Conservation (phyloP, 2,797 vertebrate genomes). For the Florisuga fusca region DNA sequence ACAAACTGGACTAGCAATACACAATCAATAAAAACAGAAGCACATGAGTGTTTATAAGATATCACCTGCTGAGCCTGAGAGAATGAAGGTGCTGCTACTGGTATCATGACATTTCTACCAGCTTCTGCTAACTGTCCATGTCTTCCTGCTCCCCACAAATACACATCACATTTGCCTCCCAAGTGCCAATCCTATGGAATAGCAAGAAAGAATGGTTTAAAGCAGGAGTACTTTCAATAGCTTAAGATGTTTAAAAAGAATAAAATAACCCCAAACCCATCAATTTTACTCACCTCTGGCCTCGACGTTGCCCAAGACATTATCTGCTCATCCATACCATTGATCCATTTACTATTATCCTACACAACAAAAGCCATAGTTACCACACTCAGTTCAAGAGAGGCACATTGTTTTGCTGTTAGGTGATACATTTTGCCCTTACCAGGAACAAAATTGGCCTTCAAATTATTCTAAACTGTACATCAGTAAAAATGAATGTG, state of each 20-base stretch:
- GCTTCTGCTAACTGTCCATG: slow-evolving; percentile 96
- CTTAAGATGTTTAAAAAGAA: not conserved
- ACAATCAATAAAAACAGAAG: not conserved
- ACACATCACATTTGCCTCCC: slow-evolving; percentile 95
- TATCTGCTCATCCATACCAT: slow-evolving; percentile 95
- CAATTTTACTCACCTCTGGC: slow-evolving; percentile 87
- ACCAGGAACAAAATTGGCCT: not conserved
- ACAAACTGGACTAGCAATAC: not conserved
- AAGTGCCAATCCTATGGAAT: slow-evolving; percentile 93
- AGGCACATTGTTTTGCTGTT: not conserved
- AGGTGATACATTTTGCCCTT: not conserved
- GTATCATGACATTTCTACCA: slow-evolving; percentile 94
- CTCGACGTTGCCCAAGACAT: slow-evolving; percentile 98
- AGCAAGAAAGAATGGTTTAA: not conserved
- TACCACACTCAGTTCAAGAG: not conserved
- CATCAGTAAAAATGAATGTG: not conserved
- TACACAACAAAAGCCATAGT: slow-evolving; percentile 67
- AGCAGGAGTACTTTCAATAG: not conserved
- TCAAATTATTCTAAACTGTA: not conserved
- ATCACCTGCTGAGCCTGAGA: slow-evolving; percentile 96
- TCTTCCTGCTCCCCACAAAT: slow-evolving; percentile 94
- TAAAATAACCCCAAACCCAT: not conserved
- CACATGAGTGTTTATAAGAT: not conserved
- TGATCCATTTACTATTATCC: slow-evolving; percentile 97
- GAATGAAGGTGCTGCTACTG: slow-evolving; percentile 90